A percentile compares a stretch with the other conserved stretches of the same genome.
Conservation (phyloP, 2,113 vertebrate species). For the Amazona vittata region DNA sequence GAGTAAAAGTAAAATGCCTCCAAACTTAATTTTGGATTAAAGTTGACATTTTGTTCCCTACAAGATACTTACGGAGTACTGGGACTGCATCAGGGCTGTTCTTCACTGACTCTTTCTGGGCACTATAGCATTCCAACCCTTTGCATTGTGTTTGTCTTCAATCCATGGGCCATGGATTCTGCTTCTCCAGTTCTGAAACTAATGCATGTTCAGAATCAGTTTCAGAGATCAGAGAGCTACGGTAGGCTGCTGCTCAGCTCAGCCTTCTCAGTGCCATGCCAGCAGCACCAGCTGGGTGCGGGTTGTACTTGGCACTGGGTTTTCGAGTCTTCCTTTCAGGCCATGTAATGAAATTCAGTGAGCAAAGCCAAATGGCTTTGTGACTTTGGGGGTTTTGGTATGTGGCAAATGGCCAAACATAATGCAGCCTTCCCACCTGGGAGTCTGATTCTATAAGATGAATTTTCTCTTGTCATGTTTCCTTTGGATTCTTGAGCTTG, state of each 20-base stretch:
- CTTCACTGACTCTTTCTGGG: no score
- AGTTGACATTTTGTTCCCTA: not conserved
- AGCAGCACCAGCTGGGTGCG: not conserved
- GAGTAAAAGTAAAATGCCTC: not conserved
- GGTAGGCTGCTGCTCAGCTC: not conserved
- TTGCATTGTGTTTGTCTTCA: not conserved
- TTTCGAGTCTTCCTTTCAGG: not conserved
- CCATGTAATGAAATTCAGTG: not conserved
- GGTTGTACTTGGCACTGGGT: not conserved
- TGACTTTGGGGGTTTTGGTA: not conserved
- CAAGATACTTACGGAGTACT: not conserved
- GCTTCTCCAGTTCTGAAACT: not conserved
- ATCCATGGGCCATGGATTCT: not conserved
- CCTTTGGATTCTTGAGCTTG: not conserved
- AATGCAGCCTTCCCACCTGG: not conserved
- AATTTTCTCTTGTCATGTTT: not conserved
- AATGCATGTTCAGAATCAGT: not conserved
- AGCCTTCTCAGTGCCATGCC: not conserved
- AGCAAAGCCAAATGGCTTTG: not conserved
- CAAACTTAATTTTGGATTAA: not conserved
- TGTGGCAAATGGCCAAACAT: not conserved
- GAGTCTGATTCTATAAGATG: not conserved
- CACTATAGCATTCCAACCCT: not conserved
- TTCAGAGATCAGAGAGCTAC: not conserved
- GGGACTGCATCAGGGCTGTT: accelerated